These are phyloP conservation scores for Coendou prehensilis DNA, from an alignment of 2,797 vertebrate species.

Conservation along the genomic window DNA sequence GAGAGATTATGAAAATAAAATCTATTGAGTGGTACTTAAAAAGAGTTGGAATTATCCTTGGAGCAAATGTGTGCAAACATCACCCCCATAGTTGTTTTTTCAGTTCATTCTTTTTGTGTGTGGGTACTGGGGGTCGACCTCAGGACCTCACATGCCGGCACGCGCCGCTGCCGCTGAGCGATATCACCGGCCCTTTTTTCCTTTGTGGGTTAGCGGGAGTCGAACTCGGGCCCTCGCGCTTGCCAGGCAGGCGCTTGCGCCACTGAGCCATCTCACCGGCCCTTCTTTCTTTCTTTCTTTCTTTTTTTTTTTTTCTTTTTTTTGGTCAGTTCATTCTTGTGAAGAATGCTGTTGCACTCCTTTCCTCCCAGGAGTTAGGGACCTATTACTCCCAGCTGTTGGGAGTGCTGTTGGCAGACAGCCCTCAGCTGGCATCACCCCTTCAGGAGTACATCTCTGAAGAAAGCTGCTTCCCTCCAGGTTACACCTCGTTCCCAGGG, in stretches of 20 bases:
- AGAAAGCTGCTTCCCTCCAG: not conserved
- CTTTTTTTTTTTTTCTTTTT: too few relatives aligned
- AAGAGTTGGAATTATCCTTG: not conserved
- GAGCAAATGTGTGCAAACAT: not conserved
- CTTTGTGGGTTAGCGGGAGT: too few relatives aligned
- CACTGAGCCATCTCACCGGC: too few relatives aligned
- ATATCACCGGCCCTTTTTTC: too few relatives aligned
- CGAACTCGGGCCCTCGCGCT: too few relatives aligned
- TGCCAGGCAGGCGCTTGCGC: too few relatives aligned
- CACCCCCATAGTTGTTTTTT: not conserved
- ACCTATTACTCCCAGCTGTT: not conserved
- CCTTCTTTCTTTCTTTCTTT: too few relatives aligned
- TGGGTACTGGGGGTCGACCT: too few relatives aligned
- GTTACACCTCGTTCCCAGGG: not conserved
- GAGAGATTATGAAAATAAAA: conserved; percentile 34
- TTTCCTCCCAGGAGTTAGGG: not conserved
- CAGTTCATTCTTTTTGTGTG: not conserved
- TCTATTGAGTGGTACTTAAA: not conserved
- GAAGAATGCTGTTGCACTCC: not conserved
- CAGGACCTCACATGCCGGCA: too few relatives aligned
- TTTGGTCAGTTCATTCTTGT: not conserved
- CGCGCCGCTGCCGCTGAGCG: too few relatives aligned
- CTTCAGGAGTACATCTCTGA: not conserved
- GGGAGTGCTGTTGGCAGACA: not conserved
- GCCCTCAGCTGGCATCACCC: not conserved